Evolutionary conservation across 2,888 invertebrate species (phyloP).

Genomic region (Dimorphilus gyrociliatus): DNA sequence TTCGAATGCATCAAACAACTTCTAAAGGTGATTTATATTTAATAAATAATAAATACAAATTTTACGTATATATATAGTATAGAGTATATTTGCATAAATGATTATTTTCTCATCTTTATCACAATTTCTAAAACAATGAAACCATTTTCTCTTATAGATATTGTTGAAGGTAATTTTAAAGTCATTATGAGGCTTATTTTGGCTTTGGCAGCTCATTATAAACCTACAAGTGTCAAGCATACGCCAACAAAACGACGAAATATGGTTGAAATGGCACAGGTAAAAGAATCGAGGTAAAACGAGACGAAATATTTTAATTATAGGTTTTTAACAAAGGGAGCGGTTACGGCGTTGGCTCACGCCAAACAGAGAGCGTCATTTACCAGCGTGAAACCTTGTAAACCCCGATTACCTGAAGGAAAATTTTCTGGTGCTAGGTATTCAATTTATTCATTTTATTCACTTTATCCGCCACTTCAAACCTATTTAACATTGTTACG

Average conservation of each 20-base stretch:
- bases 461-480: too few species aligned
- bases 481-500: too few species aligned
- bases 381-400: constrained; percentile 14
- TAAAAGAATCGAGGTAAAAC: constrained; percentile 5
- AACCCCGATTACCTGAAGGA: too few species aligned
- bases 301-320: constrained; percentile 2
- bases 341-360: constrained; percentile 26
- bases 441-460: too few species aligned
- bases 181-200: constrained; percentile 40
- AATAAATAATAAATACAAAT: constrained; percentile 2
- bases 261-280: constrained; percentile 26
- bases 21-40: constrained; percentile 21
- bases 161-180: constrained; percentile 39
- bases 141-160: too few species aligned
- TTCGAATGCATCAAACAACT: constrained; percentile 36
- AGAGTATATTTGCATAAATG: constrained; percentile 1
- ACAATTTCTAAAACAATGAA: too few species aligned
- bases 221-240: constrained; percentile 32
- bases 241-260: constrained; percentile 10
- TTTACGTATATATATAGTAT: neutral
- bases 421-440: too few species aligned
- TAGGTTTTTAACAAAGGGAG: constrained; percentile 16
- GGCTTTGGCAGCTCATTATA: constrained; percentile 40
- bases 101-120: constrained; percentile 1
- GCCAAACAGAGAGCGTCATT: constrained; percentile 24